phyloP scores from a whole-genome alignment of 2,113 vertebrate genomes.

The Meriones unguiculatus region DNA sequence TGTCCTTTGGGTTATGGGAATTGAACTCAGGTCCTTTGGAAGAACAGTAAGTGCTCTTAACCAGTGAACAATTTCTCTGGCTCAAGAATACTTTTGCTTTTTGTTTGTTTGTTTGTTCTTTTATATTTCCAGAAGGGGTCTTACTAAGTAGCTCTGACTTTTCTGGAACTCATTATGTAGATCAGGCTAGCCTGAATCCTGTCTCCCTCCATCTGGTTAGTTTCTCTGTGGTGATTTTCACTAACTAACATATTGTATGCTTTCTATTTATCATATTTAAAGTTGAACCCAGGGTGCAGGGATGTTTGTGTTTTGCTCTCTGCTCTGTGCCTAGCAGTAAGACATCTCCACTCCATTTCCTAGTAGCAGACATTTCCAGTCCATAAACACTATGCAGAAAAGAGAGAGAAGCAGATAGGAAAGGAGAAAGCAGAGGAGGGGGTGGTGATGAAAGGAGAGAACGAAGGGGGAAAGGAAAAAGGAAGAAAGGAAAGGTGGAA shows the following conservation, averaged over 20 bases:
- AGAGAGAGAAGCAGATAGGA: not conserved
- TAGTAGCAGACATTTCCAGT: not conserved
- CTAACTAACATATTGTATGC: not conserved
- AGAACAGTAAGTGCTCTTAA: no score
- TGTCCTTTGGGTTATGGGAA: no score
- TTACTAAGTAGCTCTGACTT: no score
- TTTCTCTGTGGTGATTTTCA: not conserved
- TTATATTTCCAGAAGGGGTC: no score
- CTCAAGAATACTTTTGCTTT: no score
- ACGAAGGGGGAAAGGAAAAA: no score
- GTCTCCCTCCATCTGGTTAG: not conserved
- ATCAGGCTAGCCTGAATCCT: not conserved
- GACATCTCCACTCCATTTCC: not conserved
- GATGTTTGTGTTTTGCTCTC: slow-evolving; percentile 9
- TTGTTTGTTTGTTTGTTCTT: no score
- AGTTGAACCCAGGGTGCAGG: not conserved
- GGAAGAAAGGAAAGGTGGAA: not conserved
- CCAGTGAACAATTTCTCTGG: no score
- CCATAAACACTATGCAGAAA: not conserved
- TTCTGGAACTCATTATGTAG: no score
- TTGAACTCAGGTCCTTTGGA: no score
- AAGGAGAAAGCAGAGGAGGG: no score
- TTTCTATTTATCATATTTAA: not conserved
- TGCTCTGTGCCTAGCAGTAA: not conserved
- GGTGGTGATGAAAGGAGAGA: not conserved